Evolutionary conservation across 1,140 invertebrate species (phyloP).

Genomic region (Polypedilum pembai): DNA sequence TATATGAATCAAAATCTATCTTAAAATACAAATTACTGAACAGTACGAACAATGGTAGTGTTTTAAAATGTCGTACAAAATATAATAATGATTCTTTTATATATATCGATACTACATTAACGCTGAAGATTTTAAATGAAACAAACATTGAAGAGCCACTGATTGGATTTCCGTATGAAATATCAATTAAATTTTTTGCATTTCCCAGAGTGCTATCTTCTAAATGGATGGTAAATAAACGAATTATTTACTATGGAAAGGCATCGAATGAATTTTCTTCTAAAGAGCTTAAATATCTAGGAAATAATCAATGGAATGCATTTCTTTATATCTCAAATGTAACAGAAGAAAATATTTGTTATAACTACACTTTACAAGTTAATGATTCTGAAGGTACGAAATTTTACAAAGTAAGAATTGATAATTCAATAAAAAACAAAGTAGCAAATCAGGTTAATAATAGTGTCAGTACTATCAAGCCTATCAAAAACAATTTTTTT

Average conservation of each 20-base stretch:
- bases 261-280: background rate
- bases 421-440: background rate
- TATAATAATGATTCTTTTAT: background rate
- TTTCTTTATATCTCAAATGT: conserved; percentile 4
- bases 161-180: background rate
- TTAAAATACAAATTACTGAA: background rate
- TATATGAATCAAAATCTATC: background rate
- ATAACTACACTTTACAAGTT: background rate
- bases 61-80: conserved; percentile 2
- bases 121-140: background rate
- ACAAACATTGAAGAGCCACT: background rate
- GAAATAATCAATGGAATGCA: background rate
- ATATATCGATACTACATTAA: background rate
- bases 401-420: background rate
- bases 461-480: background rate
- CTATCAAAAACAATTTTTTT: background rate
- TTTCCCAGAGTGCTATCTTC: background rate
- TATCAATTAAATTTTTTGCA: background rate
- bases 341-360: background rate
- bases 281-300: background rate
- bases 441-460: background rate
- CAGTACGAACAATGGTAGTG: background rate
- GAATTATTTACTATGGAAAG: background rate
- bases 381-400: background rate
- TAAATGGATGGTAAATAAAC: background rate